Evolutionary conservation across 2,888 invertebrate genomes (phyloP), one percentile per base, ranked within the genome.

Genomic region (Dynastes tityus): DNA sequence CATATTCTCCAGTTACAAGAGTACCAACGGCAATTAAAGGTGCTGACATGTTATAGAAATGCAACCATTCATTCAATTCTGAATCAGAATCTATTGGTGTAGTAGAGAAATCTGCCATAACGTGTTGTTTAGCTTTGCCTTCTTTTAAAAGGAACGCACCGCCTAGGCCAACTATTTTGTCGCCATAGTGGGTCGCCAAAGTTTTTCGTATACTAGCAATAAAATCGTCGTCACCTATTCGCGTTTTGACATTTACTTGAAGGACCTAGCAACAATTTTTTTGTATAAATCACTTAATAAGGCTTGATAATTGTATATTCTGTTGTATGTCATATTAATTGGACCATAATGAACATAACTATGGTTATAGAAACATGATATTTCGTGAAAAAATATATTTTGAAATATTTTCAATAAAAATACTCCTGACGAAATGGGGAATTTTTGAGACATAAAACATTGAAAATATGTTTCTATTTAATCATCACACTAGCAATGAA

Each of bases 101-200:
- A 79, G 89, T 87, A 0, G 97, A 95, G 89, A 98, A 99, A 87
- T 97, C 97, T 53, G 96, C 95, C 99, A 99, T 99, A 81, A 99
- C 95, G 90, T 99, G 99, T 87, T 96, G 94, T 87, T 95, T 95
- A 0, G 93, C 96, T 87, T 92, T 93, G 1, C 98, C 98, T 82
- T 92, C 91, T 84, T 93, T 94, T 74, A 99, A 89, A 74, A 97
- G 85, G 89, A 99, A 98, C 61, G 94, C 91, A 77, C 99, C 99
- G 78, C 98, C 98, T 78, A 99, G 87, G 91, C 94, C 96, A 51
- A 97, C 93, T 73, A 93, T 91, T 87, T 94, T 91, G 22, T 94
- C 91, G 11, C 91, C 91, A 85, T 94, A 97, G 82, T 92, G 90
- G 22, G 90, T 87, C 80, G 91, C 91, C 75, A 98, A 89, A 0